A percentile compares a stretch with the other conserved stretches of the same genome.
phyloP scores from a whole-genome alignment of 2,797 vertebrate species.

The Zenarchopterus dispar region DNA sequence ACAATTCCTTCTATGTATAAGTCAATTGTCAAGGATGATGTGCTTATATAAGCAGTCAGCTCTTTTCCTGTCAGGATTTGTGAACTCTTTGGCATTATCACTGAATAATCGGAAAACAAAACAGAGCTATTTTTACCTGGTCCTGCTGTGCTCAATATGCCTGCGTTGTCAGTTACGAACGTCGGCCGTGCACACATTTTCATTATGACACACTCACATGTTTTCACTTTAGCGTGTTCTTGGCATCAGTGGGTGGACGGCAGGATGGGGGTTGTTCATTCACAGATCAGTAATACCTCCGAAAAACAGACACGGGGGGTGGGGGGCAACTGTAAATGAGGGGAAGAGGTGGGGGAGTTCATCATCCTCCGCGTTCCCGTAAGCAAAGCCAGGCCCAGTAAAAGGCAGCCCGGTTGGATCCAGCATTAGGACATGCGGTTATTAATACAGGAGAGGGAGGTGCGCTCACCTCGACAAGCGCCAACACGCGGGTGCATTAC shows the following conservation, averaged over 20 bases:
- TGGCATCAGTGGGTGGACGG: conserved; percentile 18
- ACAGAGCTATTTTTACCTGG: conserved; percentile 54
- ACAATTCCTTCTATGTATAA: conserved; percentile 68
- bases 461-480: conserved; percentile 78
- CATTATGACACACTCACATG: not conserved
- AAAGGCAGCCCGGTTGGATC: conserved; percentile 70
- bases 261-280: conserved; percentile 32
- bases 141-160: conserved; percentile 9
- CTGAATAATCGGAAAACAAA: conserved; percentile 27
- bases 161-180: not conserved
- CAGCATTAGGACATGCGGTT: conserved; percentile 74
- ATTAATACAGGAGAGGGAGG: conserved; percentile 82
- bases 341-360: conserved; percentile 72
- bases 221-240: not conserved
- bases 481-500: conserved; percentile 83
- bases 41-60: conserved; percentile 44
- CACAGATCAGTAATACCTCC: conserved; percentile 45
- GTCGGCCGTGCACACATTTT: not conserved
- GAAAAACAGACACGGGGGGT: conserved; percentile 61
- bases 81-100: conserved; percentile 50
- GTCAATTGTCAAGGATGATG: conserved; percentile 69
- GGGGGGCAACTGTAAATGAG: conserved; percentile 53
- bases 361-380: conserved; percentile 76
- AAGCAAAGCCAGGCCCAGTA: conserved; percentile 66
- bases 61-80: conserved; percentile 55